phyloP scores from a whole-genome alignment of 1,140 invertebrate species.

The Lepidostoma basale region DNA sequence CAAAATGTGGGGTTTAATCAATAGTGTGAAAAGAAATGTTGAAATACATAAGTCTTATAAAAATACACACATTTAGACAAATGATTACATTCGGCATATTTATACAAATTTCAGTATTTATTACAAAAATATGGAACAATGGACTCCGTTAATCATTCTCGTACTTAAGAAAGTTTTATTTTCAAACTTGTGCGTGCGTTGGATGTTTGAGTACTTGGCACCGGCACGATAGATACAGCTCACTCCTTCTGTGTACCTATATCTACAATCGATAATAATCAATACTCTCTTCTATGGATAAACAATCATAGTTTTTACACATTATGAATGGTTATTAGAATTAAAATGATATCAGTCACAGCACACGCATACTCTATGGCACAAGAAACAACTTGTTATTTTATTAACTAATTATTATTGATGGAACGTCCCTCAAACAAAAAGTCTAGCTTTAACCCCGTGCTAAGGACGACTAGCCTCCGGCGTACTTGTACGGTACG shows the following conservation, averaged over 20 bases:
- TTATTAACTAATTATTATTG: constrained; percentile 4
- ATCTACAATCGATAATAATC: constrained; percentile 3
- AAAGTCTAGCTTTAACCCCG: too few relatives aligned
- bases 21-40: constrained; percentile 23
- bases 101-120: constrained; percentile 29
- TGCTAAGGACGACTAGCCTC: too few relatives aligned
- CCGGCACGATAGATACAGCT: background rate
- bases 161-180: constrained; percentile 22
- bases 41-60: constrained; percentile 26
- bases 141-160: constrained; percentile 19
- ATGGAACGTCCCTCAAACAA: background rate
- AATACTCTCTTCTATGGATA: constrained; percentile 1
- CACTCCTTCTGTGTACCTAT: background rate
- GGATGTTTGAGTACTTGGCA: constrained; percentile 6
- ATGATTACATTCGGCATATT: constrained; percentile 15
- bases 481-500: too few relatives aligned
- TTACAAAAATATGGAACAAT: constrained; percentile 27
- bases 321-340: constrained; percentile 16
- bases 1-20: constrained; percentile 41
- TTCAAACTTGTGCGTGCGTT: constrained; percentile 11
- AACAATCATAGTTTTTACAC: constrained; percentile 18
- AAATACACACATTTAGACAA: constrained; percentile 33
- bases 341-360: constrained; percentile 34
- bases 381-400: constrained; percentile 9
- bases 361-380: constrained; percentile 15